A percentile compares a stretch with the other conserved stretches of the same genome.
These are phyloP conservation scores for Numenius arquata DNA, from an alignment of 2,113 vertebrate genomes.

Conservation along the genomic window DNA sequence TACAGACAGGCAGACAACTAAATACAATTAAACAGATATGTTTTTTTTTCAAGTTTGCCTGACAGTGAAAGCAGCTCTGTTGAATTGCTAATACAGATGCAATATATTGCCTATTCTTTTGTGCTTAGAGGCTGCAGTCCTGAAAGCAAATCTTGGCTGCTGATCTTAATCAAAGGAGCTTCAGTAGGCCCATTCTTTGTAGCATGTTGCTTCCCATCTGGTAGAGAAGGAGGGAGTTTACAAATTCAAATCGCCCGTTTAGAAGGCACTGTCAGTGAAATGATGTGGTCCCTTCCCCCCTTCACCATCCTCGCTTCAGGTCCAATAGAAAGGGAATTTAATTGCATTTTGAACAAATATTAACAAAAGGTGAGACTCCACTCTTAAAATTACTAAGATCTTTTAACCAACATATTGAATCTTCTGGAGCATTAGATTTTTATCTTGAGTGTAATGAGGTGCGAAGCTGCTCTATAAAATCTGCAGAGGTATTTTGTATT, in stretches of 20 bases:
- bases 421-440: constrained; percentile 53
- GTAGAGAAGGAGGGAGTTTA: constrained; percentile 47
- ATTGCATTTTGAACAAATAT: constrained; percentile 68
- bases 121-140: constrained; percentile 37
- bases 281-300: neutral
- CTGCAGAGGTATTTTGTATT: constrained; percentile 35
- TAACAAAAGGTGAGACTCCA: constrained; percentile 59
- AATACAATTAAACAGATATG: constrained; percentile 18
- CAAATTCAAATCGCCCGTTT: constrained; percentile 45
- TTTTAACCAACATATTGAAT: constrained; percentile 59
- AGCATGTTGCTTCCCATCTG: constrained; percentile 52
- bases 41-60: neutral
- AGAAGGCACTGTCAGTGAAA: constrained; percentile 4
- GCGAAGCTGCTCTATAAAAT: constrained; percentile 31
- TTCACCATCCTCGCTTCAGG: neutral
- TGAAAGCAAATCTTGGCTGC: constrained; percentile 54
- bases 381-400: constrained; percentile 54
- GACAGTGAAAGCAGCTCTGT: constrained; percentile 22
- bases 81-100: constrained; percentile 42
- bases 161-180: constrained; percentile 57
- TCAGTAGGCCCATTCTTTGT: constrained; percentile 20
- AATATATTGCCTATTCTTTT: constrained; percentile 58
- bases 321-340: constrained; percentile 54
- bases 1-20: constrained; percentile 30
- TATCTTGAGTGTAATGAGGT: constrained; percentile 42